phyloP scores from a whole-genome alignment of 2,113 vertebrate species.

The Triplophysa rosa region DNA sequence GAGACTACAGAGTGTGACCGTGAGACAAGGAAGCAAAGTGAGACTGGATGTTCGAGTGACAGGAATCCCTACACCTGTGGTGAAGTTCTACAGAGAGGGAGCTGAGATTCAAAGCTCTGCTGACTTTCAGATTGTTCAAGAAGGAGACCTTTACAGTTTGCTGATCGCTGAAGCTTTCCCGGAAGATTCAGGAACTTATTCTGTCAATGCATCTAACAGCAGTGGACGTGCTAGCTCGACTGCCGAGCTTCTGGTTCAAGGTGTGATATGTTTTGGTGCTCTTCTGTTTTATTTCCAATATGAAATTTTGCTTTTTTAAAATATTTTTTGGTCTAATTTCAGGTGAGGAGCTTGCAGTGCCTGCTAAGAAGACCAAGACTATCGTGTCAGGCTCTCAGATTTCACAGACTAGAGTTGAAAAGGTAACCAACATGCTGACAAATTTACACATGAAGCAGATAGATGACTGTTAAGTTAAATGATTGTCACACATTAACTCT shows the following conservation, averaged over 20 bases:
- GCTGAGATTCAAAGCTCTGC: constrained; percentile 97
- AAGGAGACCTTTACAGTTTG: constrained; percentile 93
- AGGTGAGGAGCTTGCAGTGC: constrained; percentile 92
- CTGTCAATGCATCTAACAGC: constrained; percentile 87
- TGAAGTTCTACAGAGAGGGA: constrained; percentile 98
- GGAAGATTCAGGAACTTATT: constrained; percentile 91
- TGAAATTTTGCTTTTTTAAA: background rate
- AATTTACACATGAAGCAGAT: background rate
- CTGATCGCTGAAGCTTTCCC: constrained; percentile 87
- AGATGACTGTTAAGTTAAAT: background rate
- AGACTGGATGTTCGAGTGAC: constrained; percentile 89
- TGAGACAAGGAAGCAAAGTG: constrained; percentile 94
- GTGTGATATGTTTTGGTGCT: constrained; percentile 57
- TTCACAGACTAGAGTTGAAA: constrained; percentile 86
- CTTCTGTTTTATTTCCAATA: background rate
- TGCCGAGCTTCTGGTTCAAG: constrained; percentile 86
- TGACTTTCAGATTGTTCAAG: constrained; percentile 93
- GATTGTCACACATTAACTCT: background rate
- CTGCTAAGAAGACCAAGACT: constrained; percentile 98
- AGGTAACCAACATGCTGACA: constrained; percentile 70
- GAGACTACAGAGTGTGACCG: constrained; percentile 91
- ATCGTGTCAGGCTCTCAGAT: constrained; percentile 89
- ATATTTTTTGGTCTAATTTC: constrained; percentile 37
- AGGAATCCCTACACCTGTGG: constrained; percentile 95
- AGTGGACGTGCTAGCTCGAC: constrained; percentile 88